Percentiles rank a stretch among this genome's conserved stretches.
These are phyloP conservation scores for Darevskia mixta DNA, from an alignment of 2,797 vertebrate genomes.

Conservation along the genomic window DNA sequence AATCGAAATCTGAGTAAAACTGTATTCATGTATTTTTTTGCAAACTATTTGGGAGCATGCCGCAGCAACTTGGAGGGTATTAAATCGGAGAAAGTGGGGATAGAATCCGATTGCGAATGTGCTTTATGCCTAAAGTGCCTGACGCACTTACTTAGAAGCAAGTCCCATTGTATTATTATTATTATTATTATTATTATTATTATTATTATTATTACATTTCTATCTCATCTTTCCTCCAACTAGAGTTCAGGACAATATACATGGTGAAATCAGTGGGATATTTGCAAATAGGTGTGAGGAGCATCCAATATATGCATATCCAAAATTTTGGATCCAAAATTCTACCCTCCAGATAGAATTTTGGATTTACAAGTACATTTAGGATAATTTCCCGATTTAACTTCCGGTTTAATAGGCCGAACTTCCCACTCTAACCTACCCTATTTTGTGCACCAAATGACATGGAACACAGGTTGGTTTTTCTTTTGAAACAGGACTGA, in stretches of 20 bases:
- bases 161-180: too few species aligned
- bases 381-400: neutral
- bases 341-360: neutral
- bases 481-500: constrained; percentile 25
- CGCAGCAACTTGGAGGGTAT: neutral
- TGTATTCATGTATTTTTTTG: too few species aligned
- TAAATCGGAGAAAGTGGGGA: neutral
- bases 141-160: neutral
- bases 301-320: neutral
- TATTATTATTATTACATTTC: too few species aligned
- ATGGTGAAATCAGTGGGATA: neutral
- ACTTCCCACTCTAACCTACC: rapidly evolving
- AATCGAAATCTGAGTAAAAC: neutral
- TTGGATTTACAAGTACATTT: neutral
- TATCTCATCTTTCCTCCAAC: too few species aligned
- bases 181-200: too few species aligned
- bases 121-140: neutral
- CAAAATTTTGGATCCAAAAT: too few species aligned
- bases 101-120: neutral
- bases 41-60: neutral
- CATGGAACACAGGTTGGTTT: neutral
- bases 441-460: neutral
- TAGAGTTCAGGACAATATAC: too few species aligned
- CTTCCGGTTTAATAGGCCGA: neutral
- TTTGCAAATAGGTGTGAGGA: neutral